A percentile compares a stretch with the other conserved stretches of the same genome.
phyloP scores from a whole-genome alignment of 2,888 invertebrate species.

The Mactromeris polynyma region DNA sequence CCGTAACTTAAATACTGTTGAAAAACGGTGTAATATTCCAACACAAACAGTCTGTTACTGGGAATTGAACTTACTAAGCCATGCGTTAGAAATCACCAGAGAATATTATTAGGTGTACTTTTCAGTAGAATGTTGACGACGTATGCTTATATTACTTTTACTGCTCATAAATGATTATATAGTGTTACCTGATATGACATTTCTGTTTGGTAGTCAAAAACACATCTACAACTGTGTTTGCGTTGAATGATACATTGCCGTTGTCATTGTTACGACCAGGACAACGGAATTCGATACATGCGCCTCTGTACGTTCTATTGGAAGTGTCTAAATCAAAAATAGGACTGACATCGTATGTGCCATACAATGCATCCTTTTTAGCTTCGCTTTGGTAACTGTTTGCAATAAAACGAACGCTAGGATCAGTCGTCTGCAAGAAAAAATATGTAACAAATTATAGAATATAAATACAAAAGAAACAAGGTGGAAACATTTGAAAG shows the following conservation, averaged over 20 bases:
- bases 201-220: background rate
- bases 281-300: conserved; percentile 52
- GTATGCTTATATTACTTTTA: no score
- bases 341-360: conserved; percentile 48
- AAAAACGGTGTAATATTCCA: no score
- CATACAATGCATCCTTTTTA: conserved; percentile 13
- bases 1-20: no score
- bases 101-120: no score
- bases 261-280: conserved; percentile 33
- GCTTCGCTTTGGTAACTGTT: conserved; percentile 29
- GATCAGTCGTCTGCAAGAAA: conserved; percentile 31
- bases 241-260: background rate
- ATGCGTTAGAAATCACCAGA: no score
- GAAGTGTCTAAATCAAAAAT: conserved; percentile 14
- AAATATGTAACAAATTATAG: no score
- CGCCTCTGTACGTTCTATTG: conserved; percentile 24
- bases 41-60: no score
- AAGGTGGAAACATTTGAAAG: no score
- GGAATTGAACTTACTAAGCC: no score
- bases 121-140: no score
- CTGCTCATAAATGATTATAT: background rate
- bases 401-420: conserved; percentile 10
- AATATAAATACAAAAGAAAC: no score
- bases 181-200: background rate
- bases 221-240: conserved; percentile 20